Evolutionary conservation across 2,797 vertebrate species (phyloP).

Genomic region (Dromococcyx pavoninus): DNA sequence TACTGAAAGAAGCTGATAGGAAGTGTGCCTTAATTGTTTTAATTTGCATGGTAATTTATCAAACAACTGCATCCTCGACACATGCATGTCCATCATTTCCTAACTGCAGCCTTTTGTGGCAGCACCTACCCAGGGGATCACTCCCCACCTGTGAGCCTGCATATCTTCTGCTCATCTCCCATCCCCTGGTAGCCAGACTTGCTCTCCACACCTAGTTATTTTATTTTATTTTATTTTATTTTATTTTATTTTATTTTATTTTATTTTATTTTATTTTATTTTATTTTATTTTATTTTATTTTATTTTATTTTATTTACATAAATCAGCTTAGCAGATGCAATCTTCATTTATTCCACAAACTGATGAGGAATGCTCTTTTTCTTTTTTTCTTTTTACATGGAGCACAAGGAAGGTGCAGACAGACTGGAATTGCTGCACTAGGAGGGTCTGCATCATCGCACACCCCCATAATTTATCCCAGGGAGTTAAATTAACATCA

Average conservation of each 20-base stretch:
- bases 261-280: background rate
- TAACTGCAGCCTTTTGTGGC: background rate
- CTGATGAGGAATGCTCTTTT: background rate
- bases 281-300: background rate
- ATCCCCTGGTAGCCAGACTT: background rate
- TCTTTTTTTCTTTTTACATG: background rate
- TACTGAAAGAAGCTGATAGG: background rate
- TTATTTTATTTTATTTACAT: background rate
- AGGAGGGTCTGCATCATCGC: background rate
- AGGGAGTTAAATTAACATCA: background rate
- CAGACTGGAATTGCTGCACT: background rate
- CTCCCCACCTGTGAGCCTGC: background rate
- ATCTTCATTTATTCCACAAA: background rate
- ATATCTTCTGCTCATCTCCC: background rate
- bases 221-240: background rate
- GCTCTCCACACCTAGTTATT: background rate
- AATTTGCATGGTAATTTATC: background rate
- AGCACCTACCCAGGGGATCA: fast-evolving
- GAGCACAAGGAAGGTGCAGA: background rate
- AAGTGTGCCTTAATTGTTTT: background rate
- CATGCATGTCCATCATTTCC: fast-evolving
- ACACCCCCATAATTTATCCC: background rate
- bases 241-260: background rate
- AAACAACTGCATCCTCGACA: background rate
- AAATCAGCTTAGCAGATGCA: background rate